These are phyloP conservation scores for Rhinichthys osculus DNA, from an alignment of 2,797 vertebrate genomes.

Conservation along the genomic window DNA sequence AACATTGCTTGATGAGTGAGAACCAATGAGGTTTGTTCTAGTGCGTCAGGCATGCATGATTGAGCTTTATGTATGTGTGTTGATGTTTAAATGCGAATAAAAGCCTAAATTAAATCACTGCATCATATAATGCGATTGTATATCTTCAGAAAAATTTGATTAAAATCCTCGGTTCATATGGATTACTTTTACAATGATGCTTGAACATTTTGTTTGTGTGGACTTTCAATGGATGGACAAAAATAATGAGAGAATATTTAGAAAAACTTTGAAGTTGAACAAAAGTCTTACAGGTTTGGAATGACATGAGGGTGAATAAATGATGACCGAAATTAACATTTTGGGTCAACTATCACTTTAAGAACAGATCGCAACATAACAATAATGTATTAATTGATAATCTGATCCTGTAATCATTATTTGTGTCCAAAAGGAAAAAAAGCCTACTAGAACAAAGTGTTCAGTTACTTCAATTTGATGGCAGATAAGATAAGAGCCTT, in stretches of 20 bases:
- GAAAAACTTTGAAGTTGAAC: too few species aligned
- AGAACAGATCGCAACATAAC: not conserved
- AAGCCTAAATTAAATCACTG: not conserved
- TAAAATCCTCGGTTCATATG: not conserved
- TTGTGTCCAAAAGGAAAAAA: not conserved
- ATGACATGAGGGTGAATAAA: too few species aligned
- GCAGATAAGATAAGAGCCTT: not conserved
- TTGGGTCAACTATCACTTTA: not conserved
- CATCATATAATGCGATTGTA: not conserved
- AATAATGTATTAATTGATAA: not conserved
- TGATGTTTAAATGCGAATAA: not conserved
- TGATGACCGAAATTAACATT: not conserved
- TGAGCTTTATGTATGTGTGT: not conserved
- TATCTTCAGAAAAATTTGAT: not conserved
- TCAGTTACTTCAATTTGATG: not conserved
- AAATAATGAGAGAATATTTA: too few species aligned
- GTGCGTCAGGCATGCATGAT: not conserved
- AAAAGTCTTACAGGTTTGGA: too few species aligned
- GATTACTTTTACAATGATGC: not conserved
- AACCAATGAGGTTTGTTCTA: not conserved
- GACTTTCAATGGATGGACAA: too few species aligned
- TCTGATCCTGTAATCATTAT: not conserved
- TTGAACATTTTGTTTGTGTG: not conserved
- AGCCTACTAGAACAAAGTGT: not conserved
- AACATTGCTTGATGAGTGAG: not conserved